phyloP scores from a whole-genome alignment of 2,113 vertebrate species.

The Centrocercus urophasianus region DNA sequence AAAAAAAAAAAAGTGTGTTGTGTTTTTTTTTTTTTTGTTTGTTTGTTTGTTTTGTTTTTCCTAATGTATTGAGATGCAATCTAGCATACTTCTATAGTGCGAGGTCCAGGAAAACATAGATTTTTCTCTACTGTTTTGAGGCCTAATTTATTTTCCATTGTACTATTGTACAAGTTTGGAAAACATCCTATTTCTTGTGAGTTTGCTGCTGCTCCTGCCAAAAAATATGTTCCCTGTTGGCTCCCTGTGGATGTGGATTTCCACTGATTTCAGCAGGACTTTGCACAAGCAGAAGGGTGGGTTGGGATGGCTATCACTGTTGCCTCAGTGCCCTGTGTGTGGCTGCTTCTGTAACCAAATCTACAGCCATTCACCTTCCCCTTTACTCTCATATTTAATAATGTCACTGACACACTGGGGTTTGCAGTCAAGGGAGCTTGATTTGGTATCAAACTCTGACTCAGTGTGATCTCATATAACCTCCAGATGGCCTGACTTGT shows the following conservation, averaged over 20 bases:
- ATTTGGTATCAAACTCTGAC: slow-evolving; percentile 46
- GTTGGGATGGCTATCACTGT: not conserved
- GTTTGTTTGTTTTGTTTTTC: not conserved
- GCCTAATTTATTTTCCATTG: slow-evolving; percentile 3
- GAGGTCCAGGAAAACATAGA: not conserved
- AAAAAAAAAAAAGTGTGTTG: not conserved
- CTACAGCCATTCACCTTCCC: not conserved
- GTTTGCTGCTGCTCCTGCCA: not conserved
- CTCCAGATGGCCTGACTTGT: slow-evolving; percentile 43
- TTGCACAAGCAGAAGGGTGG: not conserved
- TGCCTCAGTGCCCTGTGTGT: not conserved
- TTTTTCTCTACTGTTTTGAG: not conserved
- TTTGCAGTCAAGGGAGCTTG: slow-evolving; percentile 18
- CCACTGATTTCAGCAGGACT: not conserved
- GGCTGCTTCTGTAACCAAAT: not conserved
- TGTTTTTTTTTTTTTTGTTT: no score
- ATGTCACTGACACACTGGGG: not conserved
- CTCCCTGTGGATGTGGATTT: not conserved
- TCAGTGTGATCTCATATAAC: slow-evolving; percentile 48
- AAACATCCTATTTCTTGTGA: not conserved
- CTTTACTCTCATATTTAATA: not conserved
- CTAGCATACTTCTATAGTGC: not conserved
- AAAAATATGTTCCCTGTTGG: not conserved
- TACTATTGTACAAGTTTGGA: not conserved
- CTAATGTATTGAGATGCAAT: not conserved